Base-by-base conservation (phyloP, 2,888 invertebrate genomes). In the Trissolcus brochymenae region DNA sequence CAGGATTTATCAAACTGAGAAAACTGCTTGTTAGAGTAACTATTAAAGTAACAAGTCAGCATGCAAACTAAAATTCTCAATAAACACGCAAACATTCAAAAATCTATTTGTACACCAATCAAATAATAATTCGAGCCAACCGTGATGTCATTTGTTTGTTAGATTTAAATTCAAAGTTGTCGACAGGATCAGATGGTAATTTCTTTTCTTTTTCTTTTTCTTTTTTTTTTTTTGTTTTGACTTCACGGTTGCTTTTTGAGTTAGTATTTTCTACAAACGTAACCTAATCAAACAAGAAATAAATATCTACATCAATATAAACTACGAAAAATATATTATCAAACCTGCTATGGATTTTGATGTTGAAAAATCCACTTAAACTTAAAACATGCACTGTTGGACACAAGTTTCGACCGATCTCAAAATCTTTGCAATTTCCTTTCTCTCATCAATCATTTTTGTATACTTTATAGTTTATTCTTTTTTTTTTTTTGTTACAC, bases 31-130 rank as follows among this genome's bases (percentile, higher is more conserved):
- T 14, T 17, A 29, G 35, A 40, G 41, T 67, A 49, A 46, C 55
- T 68, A 72, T 46, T 6, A 59, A 62, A 64, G 17, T 54, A 75
- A 75, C 70, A 76, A 73, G 68, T 57, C 46, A 73, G 25, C 86
- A 80, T 85, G 85, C 85, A 84, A 85, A 84, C 84, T 83, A 82
- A 84, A 84, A 80, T 82, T 65, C 51, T 73, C 56, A 46, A 62
- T 72, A 62, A 77, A 79, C 72, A 78, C 70, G 56, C 68, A 79
- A 79, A 79, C 76, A 78, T 68, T 77, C 65, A 57, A 78, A 74
- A 80, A 35, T 65, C 74, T 76, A 78, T 54, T 76, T 73, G 68
- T 66, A 79, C 71, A 79, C 56, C 68, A 77, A 78, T 73, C 56
- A 79, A 79, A 70, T 76, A 68, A 75, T 75, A 70, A 60, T 60